Evolutionary conservation across 2,888 invertebrate genomes (phyloP).

Genomic region (Drosophila glabriapex): DNA sequence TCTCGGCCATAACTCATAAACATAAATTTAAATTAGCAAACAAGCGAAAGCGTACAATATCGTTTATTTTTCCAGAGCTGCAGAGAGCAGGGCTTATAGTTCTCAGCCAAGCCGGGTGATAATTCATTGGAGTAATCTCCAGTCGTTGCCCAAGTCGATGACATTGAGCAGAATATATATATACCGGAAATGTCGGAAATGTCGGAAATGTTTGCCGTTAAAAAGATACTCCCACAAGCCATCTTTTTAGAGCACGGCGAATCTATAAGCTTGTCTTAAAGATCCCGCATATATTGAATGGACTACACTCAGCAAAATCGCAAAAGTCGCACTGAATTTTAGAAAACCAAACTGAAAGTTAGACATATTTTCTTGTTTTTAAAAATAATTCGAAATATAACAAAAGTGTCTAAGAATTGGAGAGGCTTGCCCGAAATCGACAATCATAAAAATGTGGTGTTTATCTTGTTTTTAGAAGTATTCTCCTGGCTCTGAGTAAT

Average conservation of each 20-base stretch:
- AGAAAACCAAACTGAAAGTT: not conserved
- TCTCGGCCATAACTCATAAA: constrained; percentile 72
- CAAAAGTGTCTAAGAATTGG: not conserved
- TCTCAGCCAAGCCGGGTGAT: not conserved
- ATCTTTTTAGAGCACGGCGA: not conserved
- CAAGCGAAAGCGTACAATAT: constrained; percentile 72
- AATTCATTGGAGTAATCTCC: not conserved
- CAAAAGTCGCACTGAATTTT: no score
- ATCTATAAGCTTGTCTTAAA: not conserved
- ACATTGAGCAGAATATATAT: not conserved
- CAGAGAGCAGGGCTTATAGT: not conserved
- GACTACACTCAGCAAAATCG: not conserved
- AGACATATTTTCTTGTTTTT: not conserved
- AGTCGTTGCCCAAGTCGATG: not conserved
- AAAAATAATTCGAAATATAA: not conserved
- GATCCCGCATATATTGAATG: not conserved
- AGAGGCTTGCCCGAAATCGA: not conserved
- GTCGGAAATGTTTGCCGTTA: not conserved
- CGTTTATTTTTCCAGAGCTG: constrained; percentile 61
- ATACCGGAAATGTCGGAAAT: no score
- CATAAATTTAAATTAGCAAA: constrained; percentile 82
- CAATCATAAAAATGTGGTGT: not conserved
- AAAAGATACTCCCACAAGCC: not conserved
- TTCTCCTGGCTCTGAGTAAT: not conserved
- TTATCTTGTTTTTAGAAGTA: not conserved